Evolutionary conservation across 2,888 invertebrate species (phyloP), one percentile per base, ranked within the genome.

Genomic region (Parapristionchus giblindavisi): DNA sequence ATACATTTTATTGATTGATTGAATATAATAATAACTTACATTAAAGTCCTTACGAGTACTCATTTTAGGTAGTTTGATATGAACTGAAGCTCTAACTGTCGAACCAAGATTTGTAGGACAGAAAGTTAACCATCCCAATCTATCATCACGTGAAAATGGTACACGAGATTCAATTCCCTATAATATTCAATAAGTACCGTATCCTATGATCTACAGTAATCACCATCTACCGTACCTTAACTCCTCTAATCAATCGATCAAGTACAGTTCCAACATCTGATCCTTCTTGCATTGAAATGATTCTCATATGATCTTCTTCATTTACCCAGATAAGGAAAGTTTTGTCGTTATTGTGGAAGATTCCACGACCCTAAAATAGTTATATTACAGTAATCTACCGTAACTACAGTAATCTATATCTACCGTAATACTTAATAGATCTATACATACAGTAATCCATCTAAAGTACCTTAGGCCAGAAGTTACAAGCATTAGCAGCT

Each of bases 401-500:
- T n/a, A n/a, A n/a, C n/a, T n/a, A n/a, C n/a, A n/a, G n/a, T n/a
- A n/a, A n/a, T n/a, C n/a, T n/a, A n/a, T n/a, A n/a, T n/a, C n/a
- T n/a, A n/a, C n/a, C n/a, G n/a, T n/a, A n/a, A n/a, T n/a, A n/a
- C n/a, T n/a, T n/a, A n/a, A n/a, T n/a, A n/a, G n/a, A n/a, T n/a
- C n/a, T n/a, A n/a, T n/a, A n/a, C n/a, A n/a, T n/a, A n/a, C n/a
- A n/a, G n/a, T n/a, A n/a, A n/a, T n/a, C n/a, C n/a, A n/a, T n/a
- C n/a, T n/a, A n/a, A n/a, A n/a, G n/a, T n/a, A n/a, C n/a, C 80
- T 93, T 93, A 0, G 95, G 94, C 95, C 95, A 95, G 81, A 93
- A 92, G 79, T 91, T 93, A 52, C 77, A 78, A 27, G 78, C 78
- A 56, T 78, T 77, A n/a, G 77, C 77, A 24, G 75, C 68, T 61